Conservation (phyloP, 2,797 vertebrate genomes). For the Rousettus madagascariensis region DNA sequence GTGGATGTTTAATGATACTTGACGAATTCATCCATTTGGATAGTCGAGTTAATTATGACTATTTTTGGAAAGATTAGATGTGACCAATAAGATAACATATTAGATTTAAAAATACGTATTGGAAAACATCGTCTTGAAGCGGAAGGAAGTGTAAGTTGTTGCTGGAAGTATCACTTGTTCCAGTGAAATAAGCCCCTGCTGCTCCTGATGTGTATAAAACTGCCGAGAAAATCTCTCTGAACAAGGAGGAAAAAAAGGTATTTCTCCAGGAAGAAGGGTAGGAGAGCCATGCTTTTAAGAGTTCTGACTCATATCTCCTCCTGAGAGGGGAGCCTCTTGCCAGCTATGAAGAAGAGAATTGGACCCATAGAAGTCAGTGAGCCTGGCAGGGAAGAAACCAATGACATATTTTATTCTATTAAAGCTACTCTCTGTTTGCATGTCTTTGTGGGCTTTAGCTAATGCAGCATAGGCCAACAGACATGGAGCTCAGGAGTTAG, state of each 20-base stretch:
- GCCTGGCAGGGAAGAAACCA: conserved; percentile 8
- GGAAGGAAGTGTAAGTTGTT: neutral
- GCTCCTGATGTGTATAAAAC: neutral
- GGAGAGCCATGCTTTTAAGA: neutral
- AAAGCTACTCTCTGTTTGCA: conserved; percentile 43
- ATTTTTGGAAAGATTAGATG: neutral
- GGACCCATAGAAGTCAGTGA: neutral
- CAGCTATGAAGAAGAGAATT: neutral
- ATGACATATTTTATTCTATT: conserved; percentile 65
- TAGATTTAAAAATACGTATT: neutral
- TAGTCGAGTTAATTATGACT: neutral
- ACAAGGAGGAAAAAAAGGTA: neutral
- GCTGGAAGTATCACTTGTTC: neutral
- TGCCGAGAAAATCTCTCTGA: neutral
- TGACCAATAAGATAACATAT: neutral
- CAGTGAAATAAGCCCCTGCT: accelerated
- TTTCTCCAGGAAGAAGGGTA: neutral
- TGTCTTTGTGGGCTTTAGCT: conserved; percentile 46
- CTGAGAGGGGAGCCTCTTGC: neutral
- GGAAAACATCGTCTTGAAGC: neutral
- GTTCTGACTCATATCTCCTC: conserved; percentile 1
- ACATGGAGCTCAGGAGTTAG: neutral
- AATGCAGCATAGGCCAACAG: neutral
- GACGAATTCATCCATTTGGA: neutral
- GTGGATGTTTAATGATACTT: neutral